Conservation (phyloP, 2,113 vertebrate species). For the Cettia cetti region DNA sequence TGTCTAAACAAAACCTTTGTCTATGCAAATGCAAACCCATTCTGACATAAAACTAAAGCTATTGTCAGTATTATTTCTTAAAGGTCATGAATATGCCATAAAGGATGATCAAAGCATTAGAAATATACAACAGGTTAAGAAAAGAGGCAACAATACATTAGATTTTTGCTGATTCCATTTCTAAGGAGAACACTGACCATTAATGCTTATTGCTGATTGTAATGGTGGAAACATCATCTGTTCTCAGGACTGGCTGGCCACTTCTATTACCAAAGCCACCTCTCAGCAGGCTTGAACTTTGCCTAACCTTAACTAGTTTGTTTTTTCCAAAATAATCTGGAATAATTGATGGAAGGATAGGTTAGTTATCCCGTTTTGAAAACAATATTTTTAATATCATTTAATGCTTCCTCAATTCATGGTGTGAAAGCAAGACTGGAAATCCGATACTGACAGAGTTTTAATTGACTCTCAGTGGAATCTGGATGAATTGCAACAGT, state of each 20-base stretch:
- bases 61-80: slow-evolving; percentile 6
- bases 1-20: slow-evolving; percentile 27
- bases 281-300: not conserved
- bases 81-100: not conserved
- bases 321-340: not conserved
- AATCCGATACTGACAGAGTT: not conserved
- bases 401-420: not conserved
- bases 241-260: not conserved
- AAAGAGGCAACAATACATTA: not conserved
- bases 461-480: not conserved
- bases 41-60: slow-evolving; percentile 27
- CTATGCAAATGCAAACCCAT: slow-evolving; percentile 28
- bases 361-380: not conserved
- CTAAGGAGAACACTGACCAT: not conserved
- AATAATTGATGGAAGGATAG: not conserved
- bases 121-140: not conserved
- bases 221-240: not conserved
- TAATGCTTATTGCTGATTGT: not conserved
- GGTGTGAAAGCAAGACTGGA: not conserved
- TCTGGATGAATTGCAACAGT: not conserved
- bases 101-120: not conserved
- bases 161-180: not conserved
- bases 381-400: not conserved
- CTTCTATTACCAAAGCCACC: not conserved
- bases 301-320: not conserved